Evolutionary conservation across 2,113 vertebrate species (phyloP), one percentile per base, ranked within the genome.

Genomic region (Pangasianodon hypophthalmus): DNA sequence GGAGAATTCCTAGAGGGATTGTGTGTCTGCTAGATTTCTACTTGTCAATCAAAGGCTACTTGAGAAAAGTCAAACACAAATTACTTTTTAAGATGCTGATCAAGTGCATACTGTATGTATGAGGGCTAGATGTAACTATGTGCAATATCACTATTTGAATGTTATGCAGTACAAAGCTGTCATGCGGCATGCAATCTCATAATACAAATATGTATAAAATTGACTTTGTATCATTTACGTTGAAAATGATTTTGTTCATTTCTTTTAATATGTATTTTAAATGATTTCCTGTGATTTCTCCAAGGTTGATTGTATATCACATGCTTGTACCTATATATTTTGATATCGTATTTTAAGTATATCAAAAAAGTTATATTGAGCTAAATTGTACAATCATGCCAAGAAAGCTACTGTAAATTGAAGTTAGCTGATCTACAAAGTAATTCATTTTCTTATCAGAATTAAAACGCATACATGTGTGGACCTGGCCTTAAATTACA

Each of bases 1-100:
- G 86, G 56, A 18, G 19, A 73, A 85, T 81, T 91, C 88, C 88
- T 88, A 29, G 52, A 87, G 85, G 90, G 77, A 62, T 69, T 85
- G 48, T 88, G 73, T 24, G 26, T 73, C 86, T 89, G 80, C 58
- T 85, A 85, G 88, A 89, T 87, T 89, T 89, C 81, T 52, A 79
- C 85, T 85, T 89, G 89, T 91, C 88, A 88, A 88, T 91, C 88
- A 88, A 85, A 50, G 69, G 71, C 84, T 85, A 85, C 69, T 56
- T 48, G 58, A 84, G 81, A 52, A 82, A 89, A 71, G 52, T 56
- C 85, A 89, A 77, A 91, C 71, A 91, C 88, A 87, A 89, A 86
- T 80, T 84, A 79, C 84, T 75, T 48, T 71, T 62, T 79, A 75
- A 85, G 81, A 52, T 89, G 90, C 64, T 83, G 84, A 69, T 89